A percentile compares a stretch with the other conserved stretches of the same genome.
phyloP scores from a whole-genome alignment of 2,113 vertebrate species.

The Hippocampus zosterae region DNA sequence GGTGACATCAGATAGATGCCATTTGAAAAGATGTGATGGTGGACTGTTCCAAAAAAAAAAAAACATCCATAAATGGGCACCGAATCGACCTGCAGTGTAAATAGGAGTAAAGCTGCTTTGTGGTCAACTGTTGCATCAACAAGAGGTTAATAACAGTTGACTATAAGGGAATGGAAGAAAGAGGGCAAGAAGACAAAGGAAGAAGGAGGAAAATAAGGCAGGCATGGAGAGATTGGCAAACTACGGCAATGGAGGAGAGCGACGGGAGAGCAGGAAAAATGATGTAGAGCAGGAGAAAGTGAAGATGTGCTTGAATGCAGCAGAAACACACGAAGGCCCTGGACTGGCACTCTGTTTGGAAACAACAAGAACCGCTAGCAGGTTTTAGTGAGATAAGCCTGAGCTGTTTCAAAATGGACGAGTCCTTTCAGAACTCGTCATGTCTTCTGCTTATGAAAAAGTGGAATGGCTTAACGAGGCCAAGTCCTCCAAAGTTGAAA shows the following conservation, averaged over 20 bases:
- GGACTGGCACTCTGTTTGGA: slow-evolving; percentile 59
- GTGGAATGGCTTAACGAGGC: slow-evolving; percentile 32
- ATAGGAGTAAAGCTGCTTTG: slow-evolving; percentile 10
- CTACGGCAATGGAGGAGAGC: slow-evolving; percentile 16
- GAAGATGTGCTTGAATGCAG: slow-evolving; percentile 22
- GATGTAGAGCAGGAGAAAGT: slow-evolving; percentile 15
- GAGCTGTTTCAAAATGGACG: slow-evolving; percentile 44
- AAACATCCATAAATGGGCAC: too few species aligned
- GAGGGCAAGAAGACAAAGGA: slow-evolving; percentile 23
- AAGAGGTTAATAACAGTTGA: slow-evolving; percentile 15
- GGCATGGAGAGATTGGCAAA: slow-evolving; percentile 14
- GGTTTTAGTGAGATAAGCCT: slow-evolving; percentile 51
- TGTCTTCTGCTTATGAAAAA: slow-evolving; percentile 53
- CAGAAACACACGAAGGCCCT: slow-evolving; percentile 19
- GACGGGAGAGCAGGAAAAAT: slow-evolving; percentile 11
- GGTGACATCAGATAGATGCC: too few species aligned
- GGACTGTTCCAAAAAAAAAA: too few species aligned
- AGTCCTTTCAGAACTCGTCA: slow-evolving; percentile 52
- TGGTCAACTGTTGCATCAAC: slow-evolving; percentile 22
- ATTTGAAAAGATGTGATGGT: too few species aligned
- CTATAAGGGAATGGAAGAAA: slow-evolving; percentile 12
- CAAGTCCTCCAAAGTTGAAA: slow-evolving; percentile 30
- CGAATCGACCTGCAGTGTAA: too few species aligned
- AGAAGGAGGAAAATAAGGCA: slow-evolving; percentile 13
- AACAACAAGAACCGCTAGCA: slow-evolving; percentile 59